Conservation (phyloP, 2,113 vertebrate species). For the Echinops telfairi region DNA sequence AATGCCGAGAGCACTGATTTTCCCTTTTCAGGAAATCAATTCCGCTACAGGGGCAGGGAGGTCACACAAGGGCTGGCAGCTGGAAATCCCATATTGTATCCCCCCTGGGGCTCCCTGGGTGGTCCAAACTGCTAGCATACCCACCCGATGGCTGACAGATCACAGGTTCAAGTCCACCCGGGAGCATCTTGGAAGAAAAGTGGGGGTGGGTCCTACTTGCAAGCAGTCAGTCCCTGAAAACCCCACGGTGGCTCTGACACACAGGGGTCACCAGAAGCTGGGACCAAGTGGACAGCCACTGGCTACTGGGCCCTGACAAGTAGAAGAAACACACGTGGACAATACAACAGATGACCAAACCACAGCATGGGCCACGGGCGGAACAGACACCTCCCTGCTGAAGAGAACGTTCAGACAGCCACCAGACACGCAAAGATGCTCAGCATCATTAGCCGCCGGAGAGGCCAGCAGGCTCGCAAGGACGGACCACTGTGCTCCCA, state of each 20-base stretch:
- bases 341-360: background rate
- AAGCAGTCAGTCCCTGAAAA: background rate
- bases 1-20: background rate
- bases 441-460: background rate
- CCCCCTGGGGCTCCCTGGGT: background rate
- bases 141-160: background rate
- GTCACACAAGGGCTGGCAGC: background rate
- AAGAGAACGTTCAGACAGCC: background rate
- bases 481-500: background rate
- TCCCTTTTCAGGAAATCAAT: constrained; percentile 60
- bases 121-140: background rate
- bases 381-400: background rate
- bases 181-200: background rate
- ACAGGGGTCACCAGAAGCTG: background rate
- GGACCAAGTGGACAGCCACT: background rate
- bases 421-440: background rate
- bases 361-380: no score
- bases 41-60: background rate
- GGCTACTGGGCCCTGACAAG: background rate
- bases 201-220: background rate
- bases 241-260: background rate
- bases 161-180: background rate
- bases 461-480: background rate
- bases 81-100: background rate
- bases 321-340: background rate